Percentiles rank a stretch among this genome's conserved stretches.
phyloP scores from a whole-genome alignment of 35 echinoderm and acorn worm genomes.

The Ophiothrix spiculata region DNA sequence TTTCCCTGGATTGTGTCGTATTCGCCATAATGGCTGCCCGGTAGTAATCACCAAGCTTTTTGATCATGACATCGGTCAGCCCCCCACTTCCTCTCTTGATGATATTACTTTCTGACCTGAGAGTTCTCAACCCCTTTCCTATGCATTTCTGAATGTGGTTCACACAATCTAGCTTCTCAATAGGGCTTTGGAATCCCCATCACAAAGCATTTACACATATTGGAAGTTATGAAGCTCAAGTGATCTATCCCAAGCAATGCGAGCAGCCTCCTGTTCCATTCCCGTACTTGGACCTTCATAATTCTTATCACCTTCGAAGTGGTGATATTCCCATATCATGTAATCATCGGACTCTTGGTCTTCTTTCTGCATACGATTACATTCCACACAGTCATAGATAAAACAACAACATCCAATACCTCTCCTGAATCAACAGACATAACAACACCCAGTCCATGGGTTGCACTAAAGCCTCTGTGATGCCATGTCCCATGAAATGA shows the following conservation, averaged over 20 bases:
- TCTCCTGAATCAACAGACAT: conserved; percentile 51
- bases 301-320: conserved; percentile 8
- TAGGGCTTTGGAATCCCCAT: conserved; percentile 24
- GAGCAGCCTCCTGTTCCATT: conserved; percentile 21
- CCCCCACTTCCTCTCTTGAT: neutral
- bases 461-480: conserved; percentile 9
- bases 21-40: neutral
- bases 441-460: conserved; percentile 39
- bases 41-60: neutral
- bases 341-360: conserved; percentile 12
- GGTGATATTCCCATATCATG: conserved; percentile 21
- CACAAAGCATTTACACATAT: conserved; percentile 14
- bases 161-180: conserved; percentile 23
- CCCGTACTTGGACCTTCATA: neutral
- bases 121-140: conserved; percentile 2
- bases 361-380: neutral
- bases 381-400: conserved; percentile 25
- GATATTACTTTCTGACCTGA: neutral
- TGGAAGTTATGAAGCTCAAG: conserved; percentile 14
- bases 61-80: neutral
- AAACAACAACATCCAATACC: conserved; percentile 28
- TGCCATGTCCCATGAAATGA: conserved; percentile 50
- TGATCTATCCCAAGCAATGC: conserved; percentile 5
- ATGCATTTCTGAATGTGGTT: conserved; percentile 41
- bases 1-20: neutral